Base-by-base conservation (phyloP, 2,797 vertebrate species). In the Phaenicophaeus curvirostris region DNA sequence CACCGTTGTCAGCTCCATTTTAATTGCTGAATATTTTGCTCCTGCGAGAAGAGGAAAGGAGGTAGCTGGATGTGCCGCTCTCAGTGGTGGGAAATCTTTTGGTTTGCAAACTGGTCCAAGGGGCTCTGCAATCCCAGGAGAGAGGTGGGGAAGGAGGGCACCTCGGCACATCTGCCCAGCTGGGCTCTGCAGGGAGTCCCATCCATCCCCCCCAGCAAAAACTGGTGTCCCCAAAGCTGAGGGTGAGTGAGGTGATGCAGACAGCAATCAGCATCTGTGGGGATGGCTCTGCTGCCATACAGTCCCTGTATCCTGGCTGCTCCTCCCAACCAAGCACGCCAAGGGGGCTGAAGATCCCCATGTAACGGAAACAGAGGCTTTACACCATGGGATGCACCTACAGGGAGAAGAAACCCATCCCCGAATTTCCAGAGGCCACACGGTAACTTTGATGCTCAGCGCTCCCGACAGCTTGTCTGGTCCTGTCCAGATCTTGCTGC, bases 261-360 rank as follows among this genome's bases (percentile, higher is more conserved):
- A 35, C 0, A 0, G 20, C 77, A 79, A 41, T 35, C 59, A 57
- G 77, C 48, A 46, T 5, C 1, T 0, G 4, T 3, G 2, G 37
- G 18, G 35, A 54, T 18, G 35, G 48, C 18, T 44, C 39, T 2
- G 2, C 33, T 81, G 62, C 58, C 50, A 51, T 46, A 39, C 0
- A 0, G 15, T 8, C 25, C 13, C 50, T 35, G 12, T 6, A 7
- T 42, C 44, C 58, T 53, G 33, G 58, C 31, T 61, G 67, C 13
- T 53, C 31, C 35, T 55, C 8, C 28, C 6, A n/a, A n/a, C 28
- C 0, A 3, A 30, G 71, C 31, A 39, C 0, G 1, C n/a, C 78
- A 74, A 78, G 33, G 87, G 46, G 46, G 24, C 62, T 75, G 35
- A 2, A 2, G 30, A 69, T 7, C 41, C 46, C 25, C 0, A 0